Conservation (phyloP, 2,888 invertebrate genomes). For the Digitonthophagus gazella region DNA sequence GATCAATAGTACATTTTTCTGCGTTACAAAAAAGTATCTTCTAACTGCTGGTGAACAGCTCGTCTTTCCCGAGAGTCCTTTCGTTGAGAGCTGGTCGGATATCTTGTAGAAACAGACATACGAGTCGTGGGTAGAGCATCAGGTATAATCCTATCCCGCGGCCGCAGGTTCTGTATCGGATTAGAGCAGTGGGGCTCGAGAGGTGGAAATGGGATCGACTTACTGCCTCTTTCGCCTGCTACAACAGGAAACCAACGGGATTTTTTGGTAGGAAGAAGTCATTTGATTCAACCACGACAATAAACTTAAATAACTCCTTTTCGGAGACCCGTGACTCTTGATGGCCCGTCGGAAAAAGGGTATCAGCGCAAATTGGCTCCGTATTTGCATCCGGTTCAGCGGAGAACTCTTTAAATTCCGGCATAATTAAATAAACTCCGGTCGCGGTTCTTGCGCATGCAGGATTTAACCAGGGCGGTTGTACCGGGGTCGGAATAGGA, state of each 20-base stretch:
- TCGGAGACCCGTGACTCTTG: neutral
- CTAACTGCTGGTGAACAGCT: neutral
- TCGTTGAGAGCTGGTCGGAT: neutral
- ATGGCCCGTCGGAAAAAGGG: neutral
- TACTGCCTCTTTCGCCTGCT: neutral
- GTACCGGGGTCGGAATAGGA: conserved; percentile 10
- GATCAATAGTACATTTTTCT: neutral
- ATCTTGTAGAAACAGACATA: conserved; percentile 10
- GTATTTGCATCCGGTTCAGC: neutral
- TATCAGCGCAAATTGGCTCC: neutral
- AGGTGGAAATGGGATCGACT: conserved; percentile 12
- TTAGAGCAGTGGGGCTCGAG: conserved; percentile 17
- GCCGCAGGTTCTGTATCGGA: conserved; percentile 33
- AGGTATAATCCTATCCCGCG: conserved; percentile 35
- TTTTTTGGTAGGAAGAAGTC: neutral
- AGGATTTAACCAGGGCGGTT: neutral
- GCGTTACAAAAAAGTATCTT: too few relatives aligned
- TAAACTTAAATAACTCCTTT: neutral
- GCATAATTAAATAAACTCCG: neutral
- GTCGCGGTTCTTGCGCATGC: neutral
- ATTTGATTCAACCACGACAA: neutral
- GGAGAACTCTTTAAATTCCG: neutral
- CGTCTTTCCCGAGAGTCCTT: neutral
- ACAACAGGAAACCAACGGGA: neutral
- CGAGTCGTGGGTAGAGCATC: conserved; percentile 15